phyloP scores from a whole-genome alignment of 1,140 invertebrate species.

The Helicoverpa armigera region DNA sequence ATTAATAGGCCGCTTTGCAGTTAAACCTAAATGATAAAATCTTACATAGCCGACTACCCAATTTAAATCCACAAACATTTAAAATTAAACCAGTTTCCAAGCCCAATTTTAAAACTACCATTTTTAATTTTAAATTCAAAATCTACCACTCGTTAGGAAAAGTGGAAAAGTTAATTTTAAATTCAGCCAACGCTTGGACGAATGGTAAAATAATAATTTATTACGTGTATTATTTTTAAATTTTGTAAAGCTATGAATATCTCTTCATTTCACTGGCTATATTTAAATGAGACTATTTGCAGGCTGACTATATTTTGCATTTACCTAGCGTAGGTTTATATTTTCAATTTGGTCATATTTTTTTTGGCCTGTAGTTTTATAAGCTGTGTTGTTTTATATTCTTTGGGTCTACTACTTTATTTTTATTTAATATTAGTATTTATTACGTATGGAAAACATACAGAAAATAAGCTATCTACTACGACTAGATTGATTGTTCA shows the following conservation, averaged over 20 bases:
- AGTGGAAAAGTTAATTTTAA: constrained; percentile 14
- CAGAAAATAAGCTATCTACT: no score
- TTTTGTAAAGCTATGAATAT: neutral
- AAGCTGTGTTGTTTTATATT: no score
- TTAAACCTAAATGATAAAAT: no score
- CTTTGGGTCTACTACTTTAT: no score
- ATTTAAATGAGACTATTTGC: constrained; percentile 10
- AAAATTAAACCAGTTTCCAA: neutral
- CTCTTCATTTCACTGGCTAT: neutral
- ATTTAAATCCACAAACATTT: neutral
- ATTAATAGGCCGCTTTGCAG: no score
- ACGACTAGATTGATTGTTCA: no score
- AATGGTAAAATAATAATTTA: constrained; percentile 28
- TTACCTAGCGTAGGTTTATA: neutral
- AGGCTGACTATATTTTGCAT: neutral
- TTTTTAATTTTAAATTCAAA: constrained; percentile 19
- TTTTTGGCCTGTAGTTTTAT: no score
- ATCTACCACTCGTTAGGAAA: neutral
- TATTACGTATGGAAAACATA: no score
- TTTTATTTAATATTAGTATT: no score
- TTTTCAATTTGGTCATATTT: neutral
- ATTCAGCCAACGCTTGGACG: neutral
- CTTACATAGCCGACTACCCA: neutral
- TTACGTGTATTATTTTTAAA: constrained; percentile 17
- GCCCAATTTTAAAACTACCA: neutral